Conservation (phyloP, 2,113 vertebrate genomes). For the Rhodinocichla rosea region DNA sequence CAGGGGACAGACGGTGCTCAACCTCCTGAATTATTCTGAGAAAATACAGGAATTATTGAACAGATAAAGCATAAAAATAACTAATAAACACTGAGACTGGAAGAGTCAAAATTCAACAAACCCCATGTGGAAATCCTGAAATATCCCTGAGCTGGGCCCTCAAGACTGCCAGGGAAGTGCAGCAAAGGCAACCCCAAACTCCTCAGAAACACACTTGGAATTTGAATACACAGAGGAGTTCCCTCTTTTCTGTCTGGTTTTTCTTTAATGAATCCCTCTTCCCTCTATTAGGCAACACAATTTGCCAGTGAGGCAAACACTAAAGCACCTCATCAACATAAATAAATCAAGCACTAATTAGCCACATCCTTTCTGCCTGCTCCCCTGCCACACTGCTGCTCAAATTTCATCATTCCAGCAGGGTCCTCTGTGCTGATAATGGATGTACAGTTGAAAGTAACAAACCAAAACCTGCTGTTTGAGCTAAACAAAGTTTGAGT, state of each 20-base stretch:
- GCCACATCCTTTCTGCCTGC: not conserved
- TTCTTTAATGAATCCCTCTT: not conserved
- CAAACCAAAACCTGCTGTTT: not conserved
- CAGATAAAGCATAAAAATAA: not conserved
- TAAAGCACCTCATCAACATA: not conserved
- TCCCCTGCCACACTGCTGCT: not conserved
- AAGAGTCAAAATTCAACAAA: not conserved
- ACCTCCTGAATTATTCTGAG: not conserved
- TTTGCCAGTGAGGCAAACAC: not conserved
- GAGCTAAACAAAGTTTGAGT: not conserved
- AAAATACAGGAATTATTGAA: not conserved
- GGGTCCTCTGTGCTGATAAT: not conserved
- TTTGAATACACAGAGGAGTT: not conserved
- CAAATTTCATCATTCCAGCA: not conserved
- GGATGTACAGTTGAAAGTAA: not conserved
- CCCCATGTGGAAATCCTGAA: not conserved
- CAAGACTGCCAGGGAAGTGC: not conserved
- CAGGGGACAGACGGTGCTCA: not conserved
- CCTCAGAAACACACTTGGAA: not conserved
- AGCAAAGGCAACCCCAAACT: not conserved
- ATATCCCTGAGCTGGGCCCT: too few relatives aligned
- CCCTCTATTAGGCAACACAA: not conserved
- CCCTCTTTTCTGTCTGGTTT: not conserved
- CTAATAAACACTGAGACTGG: not conserved
- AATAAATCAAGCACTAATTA: conserved; percentile 14